These are phyloP conservation scores for Varanus salvator DNA, from an alignment of 2,113 vertebrate genomes.

Conservation along the genomic window DNA sequence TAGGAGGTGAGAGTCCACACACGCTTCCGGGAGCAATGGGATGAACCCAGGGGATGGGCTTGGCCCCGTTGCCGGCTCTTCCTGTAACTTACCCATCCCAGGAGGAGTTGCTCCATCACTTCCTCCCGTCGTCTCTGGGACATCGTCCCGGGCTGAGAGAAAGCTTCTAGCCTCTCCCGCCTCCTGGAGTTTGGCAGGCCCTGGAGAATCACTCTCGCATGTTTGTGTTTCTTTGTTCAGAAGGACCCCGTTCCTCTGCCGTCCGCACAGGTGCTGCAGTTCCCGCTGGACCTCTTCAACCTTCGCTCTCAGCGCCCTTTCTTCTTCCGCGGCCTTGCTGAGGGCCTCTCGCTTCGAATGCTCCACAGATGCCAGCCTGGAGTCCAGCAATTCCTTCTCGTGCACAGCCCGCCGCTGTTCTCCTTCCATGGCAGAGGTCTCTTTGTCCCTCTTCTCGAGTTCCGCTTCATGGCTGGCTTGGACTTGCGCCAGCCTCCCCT, in stretches of 20 bases:
- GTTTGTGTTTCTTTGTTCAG: constrained; percentile 58
- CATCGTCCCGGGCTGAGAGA: constrained; percentile 71
- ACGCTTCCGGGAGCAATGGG: not conserved
- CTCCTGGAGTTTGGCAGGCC: constrained; percentile 33
- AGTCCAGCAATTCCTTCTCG: constrained; percentile 78
- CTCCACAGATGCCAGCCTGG: constrained; percentile 70
- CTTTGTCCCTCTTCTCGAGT: constrained; percentile 70
- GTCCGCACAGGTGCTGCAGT: not conserved
- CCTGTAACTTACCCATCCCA: constrained; percentile 68
- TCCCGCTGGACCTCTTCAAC: constrained; percentile 74
- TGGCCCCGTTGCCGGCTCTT: constrained; percentile 2
- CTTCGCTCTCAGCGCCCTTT: constrained; percentile 74
- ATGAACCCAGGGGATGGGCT: not conserved
- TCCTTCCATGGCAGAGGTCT: constrained; percentile 62
- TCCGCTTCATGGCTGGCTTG: constrained; percentile 74
- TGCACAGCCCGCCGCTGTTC: constrained; percentile 60
- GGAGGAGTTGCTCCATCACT: constrained; percentile 73
- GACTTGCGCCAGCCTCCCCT: constrained; percentile 74
- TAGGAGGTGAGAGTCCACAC: constrained; percentile 12
- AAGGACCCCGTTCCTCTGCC: constrained; percentile 39
- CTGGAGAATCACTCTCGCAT: constrained; percentile 56
- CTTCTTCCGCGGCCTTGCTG: constrained; percentile 72
- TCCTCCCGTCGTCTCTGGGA: constrained; percentile 73
- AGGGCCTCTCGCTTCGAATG: constrained; percentile 61
- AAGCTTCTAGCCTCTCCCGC: constrained; percentile 67